A percentile compares a stretch with the other conserved stretches of the same genome.
Evolutionary conservation across 2,113 vertebrate species (phyloP).

Genomic region (Promerops cafer): DNA sequence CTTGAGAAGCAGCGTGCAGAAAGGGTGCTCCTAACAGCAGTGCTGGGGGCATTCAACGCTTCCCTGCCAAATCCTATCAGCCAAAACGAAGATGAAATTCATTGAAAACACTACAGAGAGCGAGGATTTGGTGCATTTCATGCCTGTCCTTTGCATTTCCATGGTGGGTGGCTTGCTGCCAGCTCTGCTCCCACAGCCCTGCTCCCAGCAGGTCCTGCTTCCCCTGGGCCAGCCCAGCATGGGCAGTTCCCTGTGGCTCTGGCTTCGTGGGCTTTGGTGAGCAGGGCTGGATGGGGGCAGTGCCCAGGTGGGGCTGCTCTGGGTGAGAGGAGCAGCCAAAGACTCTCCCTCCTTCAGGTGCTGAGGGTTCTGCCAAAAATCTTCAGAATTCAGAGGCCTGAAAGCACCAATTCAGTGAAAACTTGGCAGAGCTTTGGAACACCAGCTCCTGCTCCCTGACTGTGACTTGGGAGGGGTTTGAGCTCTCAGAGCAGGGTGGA

Average conservation of each 20-base stretch:
- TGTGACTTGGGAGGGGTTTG: not conserved
- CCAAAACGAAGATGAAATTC: not conserved
- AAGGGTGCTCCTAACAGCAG: not conserved
- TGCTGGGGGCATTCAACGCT: not conserved
- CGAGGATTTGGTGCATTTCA: not conserved
- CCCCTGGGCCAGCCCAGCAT: not conserved
- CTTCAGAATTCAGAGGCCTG: not conserved
- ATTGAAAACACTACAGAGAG: not conserved
- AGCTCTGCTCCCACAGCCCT: not conserved
- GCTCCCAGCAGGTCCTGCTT: not conserved
- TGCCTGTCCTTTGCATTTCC: not conserved
- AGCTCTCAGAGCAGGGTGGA: not conserved
- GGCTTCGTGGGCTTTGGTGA: not conserved
- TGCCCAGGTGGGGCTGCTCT: not conserved
- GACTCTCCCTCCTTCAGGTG: not conserved
- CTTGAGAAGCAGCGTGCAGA: accelerated
- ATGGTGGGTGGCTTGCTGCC: not conserved
- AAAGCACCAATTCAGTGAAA: not conserved
- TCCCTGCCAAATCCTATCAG: not conserved
- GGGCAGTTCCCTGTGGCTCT: not conserved
- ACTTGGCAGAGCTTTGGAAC: not conserved
- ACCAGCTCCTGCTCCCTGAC: not conserved
- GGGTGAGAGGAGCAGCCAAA: not conserved
- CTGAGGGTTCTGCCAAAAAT: not conserved
- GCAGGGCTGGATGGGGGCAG: not conserved